Evolutionary conservation across 35 echinoderm and acorn worm genomes (phyloP).

Genomic region (Lytechinus variegatus): DNA sequence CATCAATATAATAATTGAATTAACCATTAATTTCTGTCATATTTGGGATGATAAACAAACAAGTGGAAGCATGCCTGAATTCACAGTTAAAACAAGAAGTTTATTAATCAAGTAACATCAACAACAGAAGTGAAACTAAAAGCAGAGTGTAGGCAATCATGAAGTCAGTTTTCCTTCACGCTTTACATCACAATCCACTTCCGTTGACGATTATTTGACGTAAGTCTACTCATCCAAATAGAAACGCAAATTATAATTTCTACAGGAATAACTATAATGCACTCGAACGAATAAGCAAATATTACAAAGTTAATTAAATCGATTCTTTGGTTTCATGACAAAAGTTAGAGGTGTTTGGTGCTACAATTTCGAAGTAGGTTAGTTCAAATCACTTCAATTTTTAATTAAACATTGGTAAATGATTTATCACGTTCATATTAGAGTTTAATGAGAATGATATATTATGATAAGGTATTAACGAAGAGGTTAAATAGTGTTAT

Average conservation of each 20-base stretch:
- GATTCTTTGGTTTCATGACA: too few species aligned
- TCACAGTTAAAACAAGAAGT: neutral
- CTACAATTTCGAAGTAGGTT: too few species aligned
- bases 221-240: neutral
- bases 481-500: too few species aligned
- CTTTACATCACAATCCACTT: neutral
- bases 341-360: too few species aligned
- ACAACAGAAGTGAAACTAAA: neutral
- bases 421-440: too few species aligned
- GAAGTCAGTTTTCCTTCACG: neutral
- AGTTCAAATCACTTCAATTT: too few species aligned
- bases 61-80: neutral
- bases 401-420: too few species aligned
- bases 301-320: too few species aligned
- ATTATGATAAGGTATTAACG: too few species aligned
- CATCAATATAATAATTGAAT: neutral
- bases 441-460: too few species aligned
- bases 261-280: neutral
- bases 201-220: neutral
- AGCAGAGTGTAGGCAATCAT: neutral
- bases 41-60: neutral
- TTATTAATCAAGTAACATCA: too few species aligned
- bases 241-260: neutral
- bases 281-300: too few species aligned
- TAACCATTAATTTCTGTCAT: neutral